Evolutionary conservation across 2,113 vertebrate species (phyloP).

Genomic region (Xiphophorus couchianus): DNA sequence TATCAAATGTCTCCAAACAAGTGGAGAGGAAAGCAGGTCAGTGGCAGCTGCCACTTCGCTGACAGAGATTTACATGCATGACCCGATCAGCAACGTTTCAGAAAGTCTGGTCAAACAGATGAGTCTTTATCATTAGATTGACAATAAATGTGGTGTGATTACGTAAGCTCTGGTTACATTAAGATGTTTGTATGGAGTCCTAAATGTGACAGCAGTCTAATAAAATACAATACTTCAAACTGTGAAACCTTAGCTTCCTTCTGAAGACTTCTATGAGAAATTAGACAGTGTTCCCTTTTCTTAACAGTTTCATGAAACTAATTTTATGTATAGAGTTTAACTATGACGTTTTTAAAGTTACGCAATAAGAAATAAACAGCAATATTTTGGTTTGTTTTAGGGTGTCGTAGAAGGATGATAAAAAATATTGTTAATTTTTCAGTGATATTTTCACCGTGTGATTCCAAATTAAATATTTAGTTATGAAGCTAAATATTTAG

Average conservation of each 20-base stretch:
- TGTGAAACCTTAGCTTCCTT: not conserved
- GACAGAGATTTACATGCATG: not conserved
- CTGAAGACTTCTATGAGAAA: not conserved
- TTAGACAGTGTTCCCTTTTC: not conserved
- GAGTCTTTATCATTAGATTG: not conserved
- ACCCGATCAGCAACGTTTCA: not conserved
- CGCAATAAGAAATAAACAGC: no score
- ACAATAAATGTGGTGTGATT: not conserved
- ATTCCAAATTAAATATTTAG: no score
- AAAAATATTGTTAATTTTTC: no score
- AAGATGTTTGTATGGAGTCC: no score
- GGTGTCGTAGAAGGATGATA: no score
- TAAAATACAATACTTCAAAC: not conserved
- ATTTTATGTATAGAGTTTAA: no score
- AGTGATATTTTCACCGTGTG: no score
- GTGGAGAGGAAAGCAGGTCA: slow-evolving; percentile 25
- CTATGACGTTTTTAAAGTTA: no score
- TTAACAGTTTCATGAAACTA: not conserved
- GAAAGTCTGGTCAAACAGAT: not conserved
- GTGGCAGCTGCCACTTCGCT: slow-evolving; percentile 4
- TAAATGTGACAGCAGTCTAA: not conserved
- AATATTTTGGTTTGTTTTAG: no score
- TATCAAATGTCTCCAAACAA: slow-evolving; percentile 57
- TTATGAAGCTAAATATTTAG: no score
- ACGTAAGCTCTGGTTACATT: no score